Evolutionary conservation across 1,140 invertebrate species (phyloP).

Genomic region (Cydia strobilella): DNA sequence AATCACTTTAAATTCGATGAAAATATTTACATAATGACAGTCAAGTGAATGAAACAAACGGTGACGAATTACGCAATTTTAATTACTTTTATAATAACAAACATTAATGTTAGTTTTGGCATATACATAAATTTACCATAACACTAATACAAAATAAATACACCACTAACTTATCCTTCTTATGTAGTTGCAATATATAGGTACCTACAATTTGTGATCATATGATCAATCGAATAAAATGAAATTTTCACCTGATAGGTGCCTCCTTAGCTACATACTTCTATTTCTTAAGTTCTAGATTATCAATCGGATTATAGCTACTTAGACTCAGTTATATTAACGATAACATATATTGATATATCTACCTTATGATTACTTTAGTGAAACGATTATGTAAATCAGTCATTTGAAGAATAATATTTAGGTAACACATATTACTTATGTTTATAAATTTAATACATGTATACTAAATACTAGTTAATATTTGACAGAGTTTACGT

Average conservation of each 20-base stretch:
- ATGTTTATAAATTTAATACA: constrained; percentile 3
- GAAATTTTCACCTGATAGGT: neutral
- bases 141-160: constrained; percentile 33
- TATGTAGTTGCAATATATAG: constrained; percentile 46
- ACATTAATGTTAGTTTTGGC: constrained; percentile 55
- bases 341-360: constrained; percentile 63
- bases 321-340: constrained; percentile 44
- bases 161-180: constrained; percentile 20
- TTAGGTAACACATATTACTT: constrained; percentile 44
- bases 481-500: neutral
- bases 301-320: constrained; percentile 40
- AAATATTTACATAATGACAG: too few relatives aligned
- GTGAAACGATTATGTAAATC: constrained; percentile 73
- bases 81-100: constrained; percentile 58
- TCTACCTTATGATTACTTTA: constrained; percentile 55
- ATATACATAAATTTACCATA: constrained; percentile 50
- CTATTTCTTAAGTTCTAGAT: constrained; percentile 32
- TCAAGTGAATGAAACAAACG: constrained; percentile 16
- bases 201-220: constrained; percentile 36
- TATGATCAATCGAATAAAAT: constrained; percentile 19
- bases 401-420: constrained; percentile 71
- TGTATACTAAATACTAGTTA: neutral
- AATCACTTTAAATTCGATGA: too few relatives aligned
- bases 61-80: constrained; percentile 33
- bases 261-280: neutral